Conservation (phyloP, 2,797 vertebrate species). For the Ctenochaetus hawaiiensis region DNA sequence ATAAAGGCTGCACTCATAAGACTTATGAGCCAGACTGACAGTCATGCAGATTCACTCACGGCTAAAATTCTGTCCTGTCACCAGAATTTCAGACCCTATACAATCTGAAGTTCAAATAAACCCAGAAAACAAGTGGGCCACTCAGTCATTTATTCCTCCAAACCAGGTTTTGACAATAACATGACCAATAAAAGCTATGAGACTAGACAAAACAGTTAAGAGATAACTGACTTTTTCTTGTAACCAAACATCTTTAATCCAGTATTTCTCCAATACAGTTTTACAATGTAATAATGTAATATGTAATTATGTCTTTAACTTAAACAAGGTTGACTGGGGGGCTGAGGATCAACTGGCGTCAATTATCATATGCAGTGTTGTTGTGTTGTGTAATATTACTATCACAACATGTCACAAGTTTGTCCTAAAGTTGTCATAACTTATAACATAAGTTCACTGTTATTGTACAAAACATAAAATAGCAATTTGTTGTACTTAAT, state of each 20-base stretch:
- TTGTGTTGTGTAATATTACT: constrained; percentile 6
- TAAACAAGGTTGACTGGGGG: background rate
- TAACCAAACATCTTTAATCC: too few relatives aligned
- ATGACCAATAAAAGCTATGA: too few relatives aligned
- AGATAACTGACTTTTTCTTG: too few relatives aligned
- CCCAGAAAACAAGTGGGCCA: too few relatives aligned
- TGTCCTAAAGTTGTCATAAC: constrained; percentile 7
- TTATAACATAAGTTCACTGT: background rate
- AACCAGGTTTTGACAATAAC: too few relatives aligned
- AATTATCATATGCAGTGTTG: constrained; percentile 29
- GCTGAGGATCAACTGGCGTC: constrained; percentile 11
- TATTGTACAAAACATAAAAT: too few relatives aligned
- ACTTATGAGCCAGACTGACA: background rate
- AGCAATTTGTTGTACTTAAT: too few relatives aligned
- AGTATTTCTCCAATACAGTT: too few relatives aligned
- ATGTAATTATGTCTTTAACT: constrained; percentile 8
- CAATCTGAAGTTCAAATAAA: too few relatives aligned
- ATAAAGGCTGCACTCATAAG: constrained; percentile 1
- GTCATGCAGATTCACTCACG: background rate
- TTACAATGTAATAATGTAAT: too few relatives aligned
- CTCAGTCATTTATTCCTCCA: too few relatives aligned
- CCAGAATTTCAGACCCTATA: background rate
- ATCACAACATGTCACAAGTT: constrained; percentile 17
- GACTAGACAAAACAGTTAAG: too few relatives aligned
- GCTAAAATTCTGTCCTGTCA: background rate